Evolutionary conservation across 2,797 vertebrate genomes (phyloP), one percentile per base, ranked within the genome.

Genomic region (Fringilla coelebs): DNA sequence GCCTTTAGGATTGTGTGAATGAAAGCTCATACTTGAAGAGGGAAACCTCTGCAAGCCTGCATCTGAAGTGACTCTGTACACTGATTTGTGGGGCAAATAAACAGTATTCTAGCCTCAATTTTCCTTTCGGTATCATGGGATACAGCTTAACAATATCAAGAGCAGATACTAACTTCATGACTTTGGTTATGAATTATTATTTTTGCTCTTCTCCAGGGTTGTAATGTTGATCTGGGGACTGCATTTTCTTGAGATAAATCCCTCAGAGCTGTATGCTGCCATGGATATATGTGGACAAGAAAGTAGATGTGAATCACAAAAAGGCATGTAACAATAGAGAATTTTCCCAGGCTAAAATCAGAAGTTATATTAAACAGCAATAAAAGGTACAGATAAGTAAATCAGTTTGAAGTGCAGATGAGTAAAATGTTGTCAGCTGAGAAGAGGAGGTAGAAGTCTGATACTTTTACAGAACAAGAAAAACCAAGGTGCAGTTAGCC

Each of bases 121-220:
- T 86, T 92, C 74, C 48, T 85, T 92, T 74, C n/a, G 57, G 32
- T 71, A 49, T 29, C 28, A 62, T 20, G 43, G 38, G 52, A 90
- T 71, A 93, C 89, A 87, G n/a, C 31, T 88, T 82, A 61, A 62
- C 17, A 77, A 19, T 24, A 65, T 58, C 43, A 85, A 38, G 18
- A 77, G 38, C 28, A 88, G 38, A 43, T 62, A 40, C 38, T 57
- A 68, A 68, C 67, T 67, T 45, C 24, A 68, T 20, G 38, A 29
- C n/a, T 94, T 93, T 54, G 63, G 32, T 67, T 92, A 63, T 76
- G 48, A 87, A 51, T 85, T 85, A 82, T 25, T 93, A 67, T 71
- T 76, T 86, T 61, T 55, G 34, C 32, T 18, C 6, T 36, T 75
- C 58, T 90, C 61, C 4, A 6, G 11, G 61, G 52, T 3, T 65